These are phyloP conservation scores for Chromoteleia sp. DNA, from an alignment of 2,888 invertebrate species.

Conservation along the genomic window DNA sequence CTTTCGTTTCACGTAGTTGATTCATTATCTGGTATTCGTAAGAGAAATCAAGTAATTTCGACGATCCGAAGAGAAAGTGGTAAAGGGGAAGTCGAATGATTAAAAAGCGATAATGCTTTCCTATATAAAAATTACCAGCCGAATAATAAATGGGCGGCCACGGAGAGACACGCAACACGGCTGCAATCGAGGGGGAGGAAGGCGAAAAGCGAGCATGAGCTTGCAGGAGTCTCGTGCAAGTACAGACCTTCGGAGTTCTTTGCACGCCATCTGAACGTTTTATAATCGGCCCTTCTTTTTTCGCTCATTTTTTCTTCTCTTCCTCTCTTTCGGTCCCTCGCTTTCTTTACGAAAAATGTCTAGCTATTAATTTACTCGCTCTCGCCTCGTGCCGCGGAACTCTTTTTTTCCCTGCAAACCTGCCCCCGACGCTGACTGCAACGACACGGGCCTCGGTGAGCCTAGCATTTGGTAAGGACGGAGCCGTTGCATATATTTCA, in stretches of 20 bases:
- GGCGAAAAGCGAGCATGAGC: no score
- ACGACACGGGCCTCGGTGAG: conserved; percentile 53
- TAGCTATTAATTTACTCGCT: conserved; percentile 67
- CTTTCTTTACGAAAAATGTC: conserved; percentile 65
- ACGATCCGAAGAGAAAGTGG: conserved; percentile 22
- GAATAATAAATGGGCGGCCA: conserved; percentile 79
- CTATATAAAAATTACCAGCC: conserved; percentile 77
- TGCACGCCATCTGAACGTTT: no score
- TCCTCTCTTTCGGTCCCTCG: no score
- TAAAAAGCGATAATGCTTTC: conserved; percentile 77
- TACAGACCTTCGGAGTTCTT: no score
- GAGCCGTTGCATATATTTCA: conserved; percentile 58
- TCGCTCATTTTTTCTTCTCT: no score
- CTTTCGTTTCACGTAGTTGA: background rate
- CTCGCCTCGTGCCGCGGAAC: background rate
- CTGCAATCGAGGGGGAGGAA: no score
- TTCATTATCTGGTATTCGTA: conserved; percentile 8
- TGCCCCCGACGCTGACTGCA: conserved; percentile 14
- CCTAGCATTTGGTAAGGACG: conserved; percentile 56
- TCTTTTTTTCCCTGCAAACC: conserved; percentile 10
- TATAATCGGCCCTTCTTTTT: no score
- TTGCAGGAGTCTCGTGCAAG: no score
- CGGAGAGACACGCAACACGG: conserved; percentile 80
- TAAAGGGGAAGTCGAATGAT: conserved; percentile 69
- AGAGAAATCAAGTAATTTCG: conserved; percentile 41